These are phyloP conservation scores for Schizopygopsis malacanthus DNA, from an alignment of 2,797 vertebrate species.

Conservation along the genomic window DNA sequence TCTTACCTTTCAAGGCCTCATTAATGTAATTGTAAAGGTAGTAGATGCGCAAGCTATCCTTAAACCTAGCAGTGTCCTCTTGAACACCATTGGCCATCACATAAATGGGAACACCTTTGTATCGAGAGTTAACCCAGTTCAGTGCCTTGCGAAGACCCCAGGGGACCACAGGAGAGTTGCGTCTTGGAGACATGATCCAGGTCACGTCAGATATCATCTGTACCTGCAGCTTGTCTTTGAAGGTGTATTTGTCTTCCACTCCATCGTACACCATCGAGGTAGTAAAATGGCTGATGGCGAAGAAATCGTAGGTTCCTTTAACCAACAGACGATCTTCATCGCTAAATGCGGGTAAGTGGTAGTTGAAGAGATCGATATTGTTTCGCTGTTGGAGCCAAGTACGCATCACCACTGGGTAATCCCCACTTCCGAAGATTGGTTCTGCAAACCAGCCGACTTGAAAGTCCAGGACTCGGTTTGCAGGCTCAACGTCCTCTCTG, in stretches of 20 bases:
- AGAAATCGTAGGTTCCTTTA: constrained; percentile 91
- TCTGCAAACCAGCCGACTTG: constrained; percentile 92
- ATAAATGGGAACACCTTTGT: constrained; percentile 86
- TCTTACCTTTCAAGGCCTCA: constrained; percentile 95
- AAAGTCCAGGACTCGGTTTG: constrained; percentile 89
- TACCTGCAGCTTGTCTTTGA: constrained; percentile 84
- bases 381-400: constrained; percentile 86
- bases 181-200: constrained; percentile 88
- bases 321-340: constrained; percentile 83
- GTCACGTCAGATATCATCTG: constrained; percentile 92
- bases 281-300: constrained; percentile 93
- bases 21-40: constrained; percentile 94
- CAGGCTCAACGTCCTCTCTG: constrained; percentile 84
- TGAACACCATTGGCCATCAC: constrained; percentile 91
- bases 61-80: constrained; percentile 80
- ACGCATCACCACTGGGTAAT: constrained; percentile 91
- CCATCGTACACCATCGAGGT: constrained; percentile 89
- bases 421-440: constrained; percentile 91
- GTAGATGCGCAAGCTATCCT: constrained; percentile 88
- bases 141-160: constrained; percentile 94
- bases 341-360: constrained; percentile 89
- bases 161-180: constrained; percentile 86
- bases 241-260: constrained; percentile 87
- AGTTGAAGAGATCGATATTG: constrained; percentile 78
- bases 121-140: constrained; percentile 86